A percentile compares a stretch with the other conserved stretches of the same genome.
Evolutionary conservation across 1,140 invertebrate species (phyloP).

Genomic region (Dendroctonus ponderosae): DNA sequence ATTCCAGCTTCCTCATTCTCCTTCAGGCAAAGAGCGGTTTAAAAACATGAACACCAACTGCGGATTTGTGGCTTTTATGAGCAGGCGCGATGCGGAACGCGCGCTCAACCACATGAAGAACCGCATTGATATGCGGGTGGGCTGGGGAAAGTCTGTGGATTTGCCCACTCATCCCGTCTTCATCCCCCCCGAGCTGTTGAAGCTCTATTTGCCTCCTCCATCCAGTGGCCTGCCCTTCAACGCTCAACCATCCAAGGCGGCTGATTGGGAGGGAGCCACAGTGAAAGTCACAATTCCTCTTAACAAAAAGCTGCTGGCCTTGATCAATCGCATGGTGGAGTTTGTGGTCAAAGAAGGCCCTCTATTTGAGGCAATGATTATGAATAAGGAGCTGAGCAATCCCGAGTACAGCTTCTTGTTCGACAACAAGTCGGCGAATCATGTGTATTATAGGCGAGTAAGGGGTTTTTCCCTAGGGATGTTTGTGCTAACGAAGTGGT

Average conservation of each 20-base stretch:
- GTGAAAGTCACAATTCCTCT: constrained; percentile 93
- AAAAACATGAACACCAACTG: constrained; percentile 62
- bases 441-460: constrained; percentile 81
- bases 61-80: constrained; percentile 93
- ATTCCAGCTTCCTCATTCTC: background rate
- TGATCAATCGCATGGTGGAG: constrained; percentile 98
- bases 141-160: constrained; percentile 96
- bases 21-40: constrained; percentile 33
- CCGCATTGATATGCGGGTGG: constrained; percentile 94
- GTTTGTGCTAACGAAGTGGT: background rate
- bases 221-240: constrained; percentile 94
- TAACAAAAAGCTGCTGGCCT: constrained; percentile 59
- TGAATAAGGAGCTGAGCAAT: constrained; percentile 96
- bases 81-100: constrained; percentile 79
- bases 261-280: constrained; percentile 75
- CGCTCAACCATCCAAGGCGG: constrained; percentile 76
- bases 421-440: constrained; percentile 94
- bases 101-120: constrained; percentile 76
- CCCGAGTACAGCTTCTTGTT: constrained; percentile 94
- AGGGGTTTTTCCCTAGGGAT: background rate
- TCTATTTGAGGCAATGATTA: constrained; percentile 98
- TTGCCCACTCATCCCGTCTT: constrained; percentile 94
- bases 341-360: constrained; percentile 98
- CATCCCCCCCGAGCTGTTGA: constrained; percentile 84
- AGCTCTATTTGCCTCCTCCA: constrained; percentile 75